phyloP scores from a whole-genome alignment of 92 coral and sea anemone species.

The Diadumene lineata region DNA sequence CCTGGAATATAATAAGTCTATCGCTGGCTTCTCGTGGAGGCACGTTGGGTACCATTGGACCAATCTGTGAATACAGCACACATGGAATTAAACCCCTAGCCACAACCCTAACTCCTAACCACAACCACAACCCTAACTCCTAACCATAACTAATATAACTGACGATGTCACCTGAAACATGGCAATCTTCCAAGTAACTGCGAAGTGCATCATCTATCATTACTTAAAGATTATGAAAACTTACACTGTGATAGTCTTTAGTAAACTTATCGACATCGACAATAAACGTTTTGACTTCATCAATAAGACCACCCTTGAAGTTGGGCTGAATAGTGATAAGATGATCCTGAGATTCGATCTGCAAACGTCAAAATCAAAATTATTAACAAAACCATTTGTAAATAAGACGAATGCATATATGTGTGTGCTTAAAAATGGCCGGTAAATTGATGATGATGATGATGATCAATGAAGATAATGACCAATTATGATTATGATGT shows the following conservation, averaged over 20 bases:
- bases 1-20: constrained; percentile 83
- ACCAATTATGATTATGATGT: too few relatives aligned
- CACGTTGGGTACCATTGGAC: constrained; percentile 83
- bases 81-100: too few relatives aligned
- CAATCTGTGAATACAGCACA: constrained; percentile 38
- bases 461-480: neutral
- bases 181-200: too few relatives aligned
- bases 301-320: constrained; percentile 82
- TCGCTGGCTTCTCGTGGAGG: constrained; percentile 91
- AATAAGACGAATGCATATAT: too few relatives aligned
- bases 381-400: too few relatives aligned
- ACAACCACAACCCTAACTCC: too few relatives aligned
- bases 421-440: too few relatives aligned
- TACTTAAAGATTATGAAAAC: too few relatives aligned
- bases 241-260: constrained; percentile 61
- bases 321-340: constrained; percentile 83
- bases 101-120: too few relatives aligned
- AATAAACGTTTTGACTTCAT: constrained; percentile 65
- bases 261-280: constrained; percentile 53
- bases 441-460: neutral
- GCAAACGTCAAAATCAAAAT: neutral
- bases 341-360: constrained; percentile 73
- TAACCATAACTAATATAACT: too few relatives aligned
- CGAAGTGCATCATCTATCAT: too few relatives aligned
- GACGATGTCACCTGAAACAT: too few relatives aligned